Conservation (phyloP, 2,888 invertebrate genomes). For the Yponomeuta cagnagella region DNA sequence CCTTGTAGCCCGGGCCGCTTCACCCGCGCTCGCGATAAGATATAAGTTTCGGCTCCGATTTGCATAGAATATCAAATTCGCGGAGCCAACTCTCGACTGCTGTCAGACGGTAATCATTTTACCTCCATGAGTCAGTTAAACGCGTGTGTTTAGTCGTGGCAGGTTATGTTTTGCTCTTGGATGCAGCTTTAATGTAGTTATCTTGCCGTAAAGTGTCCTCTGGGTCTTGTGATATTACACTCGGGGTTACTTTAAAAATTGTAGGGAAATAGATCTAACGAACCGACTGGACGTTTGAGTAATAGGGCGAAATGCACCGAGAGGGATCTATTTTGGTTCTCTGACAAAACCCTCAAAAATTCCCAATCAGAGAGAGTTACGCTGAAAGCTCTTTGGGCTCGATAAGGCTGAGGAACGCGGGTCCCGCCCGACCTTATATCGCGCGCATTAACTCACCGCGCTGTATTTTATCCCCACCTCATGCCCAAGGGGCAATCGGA, state of each 20-base stretch:
- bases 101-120: slow-evolving; percentile 21
- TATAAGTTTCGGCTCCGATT: slow-evolving; percentile 38
- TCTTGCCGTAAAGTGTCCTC: too few species aligned
- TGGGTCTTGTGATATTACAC: too few species aligned
- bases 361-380: too few species aligned
- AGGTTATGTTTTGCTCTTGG: not conserved
- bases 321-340: too few species aligned
- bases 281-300: too few species aligned
- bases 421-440: slow-evolving; percentile 51
- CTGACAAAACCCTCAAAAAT: too few species aligned
- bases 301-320: too few species aligned
- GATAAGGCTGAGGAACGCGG: slow-evolving; percentile 48
- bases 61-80: slow-evolving; percentile 43
- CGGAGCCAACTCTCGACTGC: slow-evolving; percentile 22
- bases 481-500: slow-evolving; percentile 28
- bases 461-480: slow-evolving; percentile 35
- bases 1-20: slow-evolving; percentile 31
- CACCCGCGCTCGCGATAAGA: slow-evolving; percentile 38
- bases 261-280: too few species aligned
- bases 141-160: slow-evolving; percentile 11
- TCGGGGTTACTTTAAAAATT: too few species aligned
- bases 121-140: not conserved
- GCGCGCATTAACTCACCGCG: slow-evolving; percentile 41
- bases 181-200: not conserved
- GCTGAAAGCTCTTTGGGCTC: not conserved